phyloP scores from a whole-genome alignment of 1,140 invertebrate species.

The Drosophila varians region DNA sequence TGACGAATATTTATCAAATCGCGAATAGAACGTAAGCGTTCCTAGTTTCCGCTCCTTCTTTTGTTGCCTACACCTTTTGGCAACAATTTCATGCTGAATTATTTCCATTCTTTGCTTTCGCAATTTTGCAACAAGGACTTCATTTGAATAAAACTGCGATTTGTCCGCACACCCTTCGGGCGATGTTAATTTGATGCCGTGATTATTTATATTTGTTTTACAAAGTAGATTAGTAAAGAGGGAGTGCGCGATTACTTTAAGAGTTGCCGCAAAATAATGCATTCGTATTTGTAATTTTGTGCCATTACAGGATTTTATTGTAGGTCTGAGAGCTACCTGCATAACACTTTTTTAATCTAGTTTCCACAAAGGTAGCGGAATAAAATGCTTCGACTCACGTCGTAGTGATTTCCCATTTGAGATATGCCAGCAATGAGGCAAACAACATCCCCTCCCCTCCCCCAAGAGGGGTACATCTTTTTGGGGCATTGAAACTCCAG shows the following conservation, averaged over 20 bases:
- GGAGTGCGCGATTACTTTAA: neutral
- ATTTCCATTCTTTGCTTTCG: constrained; percentile 42
- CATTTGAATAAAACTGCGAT: constrained; percentile 79
- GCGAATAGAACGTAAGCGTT: constrained; percentile 44
- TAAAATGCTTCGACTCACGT: constrained; percentile 31
- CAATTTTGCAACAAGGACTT: constrained; percentile 46
- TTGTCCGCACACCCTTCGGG: constrained; percentile 43
- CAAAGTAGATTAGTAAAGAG: constrained; percentile 32
- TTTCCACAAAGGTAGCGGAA: constrained; percentile 74
- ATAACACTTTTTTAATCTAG: constrained; percentile 72
- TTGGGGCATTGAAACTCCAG: constrained; percentile 31
- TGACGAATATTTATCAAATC: constrained; percentile 77
- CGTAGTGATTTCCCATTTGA: constrained; percentile 78
- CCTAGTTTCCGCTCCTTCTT: neutral
- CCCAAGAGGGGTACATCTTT: constrained; percentile 34
- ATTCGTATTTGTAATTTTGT: neutral
- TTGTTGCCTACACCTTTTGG: constrained; percentile 1
- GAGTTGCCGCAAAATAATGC: neutral
- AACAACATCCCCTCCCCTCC: neutral
- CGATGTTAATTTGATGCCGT: constrained; percentile 73
- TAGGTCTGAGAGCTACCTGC: constrained; percentile 44
- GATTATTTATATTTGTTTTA: constrained; percentile 59
- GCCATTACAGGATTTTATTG: neutral
- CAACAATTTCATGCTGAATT: constrained; percentile 75
- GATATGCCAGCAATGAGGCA: constrained; percentile 66